These are phyloP conservation scores for Leucosticte australis DNA, from an alignment of 2,113 vertebrate species.

Conservation along the genomic window DNA sequence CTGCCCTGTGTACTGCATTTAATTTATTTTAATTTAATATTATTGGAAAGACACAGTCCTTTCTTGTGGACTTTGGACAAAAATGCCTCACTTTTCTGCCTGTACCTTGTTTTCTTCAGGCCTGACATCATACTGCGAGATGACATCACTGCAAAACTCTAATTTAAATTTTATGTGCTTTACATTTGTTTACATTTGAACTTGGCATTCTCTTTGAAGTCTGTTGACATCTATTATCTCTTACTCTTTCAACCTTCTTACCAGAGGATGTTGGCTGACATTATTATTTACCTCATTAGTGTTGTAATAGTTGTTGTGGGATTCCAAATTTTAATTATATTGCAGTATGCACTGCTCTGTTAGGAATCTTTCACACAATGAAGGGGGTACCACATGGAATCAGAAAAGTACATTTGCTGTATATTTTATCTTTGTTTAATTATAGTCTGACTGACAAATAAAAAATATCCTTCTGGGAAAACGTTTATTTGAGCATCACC, in stretches of 20 bases:
- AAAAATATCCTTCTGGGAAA: neutral
- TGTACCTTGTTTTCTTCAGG: neutral
- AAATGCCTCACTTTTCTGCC: neutral
- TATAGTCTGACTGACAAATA: neutral
- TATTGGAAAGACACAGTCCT: neutral
- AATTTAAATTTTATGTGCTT: neutral
- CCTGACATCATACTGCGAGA: neutral
- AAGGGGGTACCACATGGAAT: neutral
- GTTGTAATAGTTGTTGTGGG: neutral
- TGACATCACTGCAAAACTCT: neutral
- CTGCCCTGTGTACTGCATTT: neutral
- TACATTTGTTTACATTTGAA: conserved; percentile 15
- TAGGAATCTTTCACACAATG: neutral
- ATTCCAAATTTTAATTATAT: neutral
- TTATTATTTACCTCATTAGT: neutral
- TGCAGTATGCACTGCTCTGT: neutral
- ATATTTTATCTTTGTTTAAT: neutral
- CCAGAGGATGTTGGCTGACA: neutral
- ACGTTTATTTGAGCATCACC: neutral
- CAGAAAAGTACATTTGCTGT: neutral
- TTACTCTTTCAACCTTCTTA: neutral
- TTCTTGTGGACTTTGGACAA: neutral
- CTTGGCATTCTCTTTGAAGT: neutral
- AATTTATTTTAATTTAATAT: neutral
- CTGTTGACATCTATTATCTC: neutral